phyloP scores from a whole-genome alignment of 1,140 invertebrate genomes.

The Papilio machaon region DNA sequence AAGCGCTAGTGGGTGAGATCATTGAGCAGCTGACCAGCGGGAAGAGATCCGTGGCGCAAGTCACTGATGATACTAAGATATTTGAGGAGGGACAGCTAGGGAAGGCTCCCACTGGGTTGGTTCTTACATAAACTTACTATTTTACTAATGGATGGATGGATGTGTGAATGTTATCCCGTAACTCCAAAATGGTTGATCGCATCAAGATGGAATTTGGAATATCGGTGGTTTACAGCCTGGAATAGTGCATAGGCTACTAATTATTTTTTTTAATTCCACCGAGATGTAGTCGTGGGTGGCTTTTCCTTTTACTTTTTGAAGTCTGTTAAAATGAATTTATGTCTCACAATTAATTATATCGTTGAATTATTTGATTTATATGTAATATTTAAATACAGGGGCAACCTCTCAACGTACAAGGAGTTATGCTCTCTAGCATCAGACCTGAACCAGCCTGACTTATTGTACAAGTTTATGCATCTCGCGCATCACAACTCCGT shows the following conservation, averaged over 20 bases:
- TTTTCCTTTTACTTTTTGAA: too few relatives aligned
- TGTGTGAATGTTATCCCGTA: too few relatives aligned
- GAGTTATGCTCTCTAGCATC: conserved; percentile 96
- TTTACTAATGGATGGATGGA: not conserved
- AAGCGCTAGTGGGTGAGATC: conserved; percentile 88
- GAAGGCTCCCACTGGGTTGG: conserved; percentile 91
- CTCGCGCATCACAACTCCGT: conserved; percentile 96
- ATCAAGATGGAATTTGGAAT: too few relatives aligned
- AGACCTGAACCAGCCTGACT: conserved; percentile 96
- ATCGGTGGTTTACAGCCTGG: too few relatives aligned
- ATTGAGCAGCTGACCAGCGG: conserved; percentile 93
- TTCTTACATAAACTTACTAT: conserved; percentile 33
- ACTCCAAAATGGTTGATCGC: too few relatives aligned
- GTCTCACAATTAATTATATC: too few relatives aligned
- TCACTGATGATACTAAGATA: conserved; percentile 91
- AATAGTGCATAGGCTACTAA: too few relatives aligned
- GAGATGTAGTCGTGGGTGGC: too few relatives aligned
- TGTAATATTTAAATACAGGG: conserved; percentile 80
- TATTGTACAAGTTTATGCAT: conserved; percentile 98
- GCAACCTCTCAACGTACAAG: conserved; percentile 94
- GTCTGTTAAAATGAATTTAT: too few relatives aligned
- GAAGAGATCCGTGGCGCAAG: conserved; percentile 87
- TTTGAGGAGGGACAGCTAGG: conserved; percentile 94
- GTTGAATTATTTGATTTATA: not conserved
- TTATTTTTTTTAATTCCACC: too few relatives aligned